These are phyloP conservation scores for Xenopus tropicalis DNA, from an alignment of 2,113 vertebrate genomes.

Conservation along the genomic window UCB_Xtro_10.0 CM004450.2:78148501-78149000, in stretches of 20 bases:
- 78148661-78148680: conserved; percentile 76
- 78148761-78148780: conserved; percentile 79
- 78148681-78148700: conserved; percentile 82
- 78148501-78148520: conserved; percentile 69
- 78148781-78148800: conserved; percentile 76
- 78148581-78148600: conserved; percentile 82
- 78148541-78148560: conserved; percentile 81
- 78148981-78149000: conserved; percentile 74
- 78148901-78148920: conserved; percentile 81
- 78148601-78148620: conserved; percentile 84
- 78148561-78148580: conserved; percentile 90
- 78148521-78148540: conserved; percentile 73
- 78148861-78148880: conserved; percentile 88
- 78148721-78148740: conserved; percentile 84
- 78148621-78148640: conserved; percentile 90
- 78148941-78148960: conserved; percentile 85
- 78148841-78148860: conserved; percentile 87
- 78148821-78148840: conserved; percentile 72
- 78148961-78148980: conserved; percentile 80
- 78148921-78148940: conserved; percentile 79
- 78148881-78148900: conserved; percentile 81
- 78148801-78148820: conserved; percentile 74
- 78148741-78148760: conserved; percentile 91
- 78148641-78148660: conserved; percentile 90
- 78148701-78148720: conserved; percentile 86